Percentiles rank a stretch among this genome's conserved stretches.
phyloP scores from a whole-genome alignment of 2,797 vertebrate genomes.

The Syncerus caffer region DNA sequence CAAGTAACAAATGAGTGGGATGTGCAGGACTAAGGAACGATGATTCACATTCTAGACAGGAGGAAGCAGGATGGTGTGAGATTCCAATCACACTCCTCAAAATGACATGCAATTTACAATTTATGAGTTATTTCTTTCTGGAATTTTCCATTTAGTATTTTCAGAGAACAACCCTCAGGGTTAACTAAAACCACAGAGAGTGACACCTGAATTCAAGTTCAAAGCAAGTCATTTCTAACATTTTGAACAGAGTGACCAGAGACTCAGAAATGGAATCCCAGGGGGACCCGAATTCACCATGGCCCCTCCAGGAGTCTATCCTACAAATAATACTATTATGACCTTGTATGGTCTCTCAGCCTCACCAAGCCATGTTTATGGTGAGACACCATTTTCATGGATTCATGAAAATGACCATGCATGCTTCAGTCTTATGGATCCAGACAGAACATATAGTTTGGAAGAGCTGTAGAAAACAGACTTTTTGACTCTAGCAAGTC shows the following conservation, averaged over 20 bases:
- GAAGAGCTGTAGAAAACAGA: neutral
- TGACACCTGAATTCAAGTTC: neutral
- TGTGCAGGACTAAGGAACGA: too few species aligned
- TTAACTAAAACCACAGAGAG: too few species aligned
- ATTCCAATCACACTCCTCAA: too few species aligned
- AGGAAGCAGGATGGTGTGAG: too few species aligned
- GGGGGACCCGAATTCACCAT: neutral
- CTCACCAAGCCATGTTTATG: neutral
- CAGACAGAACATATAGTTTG: neutral
- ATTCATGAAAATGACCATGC: neutral
- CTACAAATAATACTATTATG: neutral
- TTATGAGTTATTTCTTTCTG: too few species aligned
- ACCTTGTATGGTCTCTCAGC: neutral
- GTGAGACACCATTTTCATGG: neutral
- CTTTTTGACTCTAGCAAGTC: too few species aligned
- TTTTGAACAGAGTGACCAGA: constrained; percentile 36
- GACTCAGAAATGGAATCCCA: neutral
- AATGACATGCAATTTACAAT: too few species aligned
- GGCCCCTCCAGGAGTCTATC: neutral
- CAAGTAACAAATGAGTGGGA: too few species aligned
- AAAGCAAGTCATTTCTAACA: constrained; percentile 31
- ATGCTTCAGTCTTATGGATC: neutral
- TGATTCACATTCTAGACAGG: too few species aligned
- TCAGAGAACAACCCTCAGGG: too few species aligned
- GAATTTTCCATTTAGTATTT: too few species aligned